These are phyloP conservation scores for Serranus cabrilla DNA, from an alignment of 2,797 vertebrate genomes.

Conservation along the genomic window DNA sequence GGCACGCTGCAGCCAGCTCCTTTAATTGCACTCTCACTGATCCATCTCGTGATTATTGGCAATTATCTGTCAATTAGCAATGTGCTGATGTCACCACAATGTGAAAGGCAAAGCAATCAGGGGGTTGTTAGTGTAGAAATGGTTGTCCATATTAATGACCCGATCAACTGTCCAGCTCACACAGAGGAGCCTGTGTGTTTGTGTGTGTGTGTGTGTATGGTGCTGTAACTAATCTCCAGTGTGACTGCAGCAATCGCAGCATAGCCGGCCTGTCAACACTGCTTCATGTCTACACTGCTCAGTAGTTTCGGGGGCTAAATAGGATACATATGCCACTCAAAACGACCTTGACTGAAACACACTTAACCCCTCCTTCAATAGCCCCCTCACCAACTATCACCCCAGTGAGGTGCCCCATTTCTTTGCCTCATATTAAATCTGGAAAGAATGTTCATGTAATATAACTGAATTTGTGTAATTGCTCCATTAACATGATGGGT, in stretches of 20 bases:
- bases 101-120: conserved; percentile 78
- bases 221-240: conserved; percentile 50
- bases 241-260: conserved; percentile 44
- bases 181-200: conserved; percentile 31
- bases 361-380: conserved; percentile 55
- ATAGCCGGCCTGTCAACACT: conserved; percentile 63
- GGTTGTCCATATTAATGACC: conserved; percentile 72
- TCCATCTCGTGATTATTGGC: conserved; percentile 76
- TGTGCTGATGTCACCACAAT: conserved; percentile 78
- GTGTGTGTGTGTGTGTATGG: conserved; percentile 28
- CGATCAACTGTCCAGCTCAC: conserved; percentile 48
- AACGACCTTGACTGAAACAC: conserved; percentile 57
- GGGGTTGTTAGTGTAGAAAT: conserved; percentile 60
- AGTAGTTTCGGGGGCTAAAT: conserved; percentile 32
- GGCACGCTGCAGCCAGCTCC: conserved; percentile 31
- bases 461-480: conserved; percentile 24
- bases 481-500: conserved; percentile 34
- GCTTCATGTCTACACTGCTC: conserved; percentile 56
- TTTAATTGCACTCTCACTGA: conserved; percentile 71
- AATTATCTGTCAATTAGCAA: conserved; percentile 82
- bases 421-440: conserved; percentile 41
- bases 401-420: conserved; percentile 53
- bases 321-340: conserved; percentile 47
- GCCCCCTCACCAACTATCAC: conserved; percentile 25
- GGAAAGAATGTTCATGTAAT: conserved; percentile 17